phyloP scores from a whole-genome alignment of 2,888 invertebrate species.

The Caprella mutica region DNA sequence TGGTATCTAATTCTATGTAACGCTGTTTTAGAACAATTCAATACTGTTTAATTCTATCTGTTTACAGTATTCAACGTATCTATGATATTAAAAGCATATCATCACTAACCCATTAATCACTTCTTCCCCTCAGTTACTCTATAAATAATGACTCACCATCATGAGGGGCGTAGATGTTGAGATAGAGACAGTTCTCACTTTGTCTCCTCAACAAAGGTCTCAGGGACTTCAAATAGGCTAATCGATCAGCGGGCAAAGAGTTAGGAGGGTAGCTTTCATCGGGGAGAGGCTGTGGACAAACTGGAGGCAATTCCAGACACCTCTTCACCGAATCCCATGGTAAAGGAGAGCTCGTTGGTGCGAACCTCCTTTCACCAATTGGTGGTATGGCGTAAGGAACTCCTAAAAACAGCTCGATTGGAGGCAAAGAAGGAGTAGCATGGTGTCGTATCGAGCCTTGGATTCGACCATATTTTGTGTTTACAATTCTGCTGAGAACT shows the following conservation, averaged over 20 bases:
- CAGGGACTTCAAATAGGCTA: slow-evolving; percentile 36
- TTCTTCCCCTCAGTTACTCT: background rate
- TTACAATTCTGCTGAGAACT: slow-evolving; percentile 68
- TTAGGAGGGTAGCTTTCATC: slow-evolving; percentile 4
- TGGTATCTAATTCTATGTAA: no score
- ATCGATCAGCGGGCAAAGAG: slow-evolving; percentile 37
- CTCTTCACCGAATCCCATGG: slow-evolving; percentile 40
- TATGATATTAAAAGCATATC: no score
- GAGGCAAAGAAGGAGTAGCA: slow-evolving; percentile 47
- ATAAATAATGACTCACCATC: slow-evolving; percentile 30
- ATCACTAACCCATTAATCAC: background rate
- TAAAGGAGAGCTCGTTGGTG: slow-evolving; percentile 42
- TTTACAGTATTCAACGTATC: no score
- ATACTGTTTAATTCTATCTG: no score
- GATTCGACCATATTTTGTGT: slow-evolving; percentile 78
- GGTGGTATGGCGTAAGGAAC: slow-evolving; percentile 90
- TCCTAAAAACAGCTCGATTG: slow-evolving; percentile 83
- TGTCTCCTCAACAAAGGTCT: slow-evolving; percentile 41
- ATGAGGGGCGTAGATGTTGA: slow-evolving; percentile 34
- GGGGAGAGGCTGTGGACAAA: slow-evolving; percentile 42
- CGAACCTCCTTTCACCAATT: slow-evolving; percentile 50
- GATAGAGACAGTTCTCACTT: slow-evolving; percentile 35
- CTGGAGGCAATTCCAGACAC: slow-evolving; percentile 37
- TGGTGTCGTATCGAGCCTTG: slow-evolving; percentile 52
- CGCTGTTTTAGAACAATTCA: no score